Evolutionary conservation across 2,113 vertebrate species (phyloP), one percentile per base, ranked within the genome.

Genomic region (Bos indicus): DNA sequence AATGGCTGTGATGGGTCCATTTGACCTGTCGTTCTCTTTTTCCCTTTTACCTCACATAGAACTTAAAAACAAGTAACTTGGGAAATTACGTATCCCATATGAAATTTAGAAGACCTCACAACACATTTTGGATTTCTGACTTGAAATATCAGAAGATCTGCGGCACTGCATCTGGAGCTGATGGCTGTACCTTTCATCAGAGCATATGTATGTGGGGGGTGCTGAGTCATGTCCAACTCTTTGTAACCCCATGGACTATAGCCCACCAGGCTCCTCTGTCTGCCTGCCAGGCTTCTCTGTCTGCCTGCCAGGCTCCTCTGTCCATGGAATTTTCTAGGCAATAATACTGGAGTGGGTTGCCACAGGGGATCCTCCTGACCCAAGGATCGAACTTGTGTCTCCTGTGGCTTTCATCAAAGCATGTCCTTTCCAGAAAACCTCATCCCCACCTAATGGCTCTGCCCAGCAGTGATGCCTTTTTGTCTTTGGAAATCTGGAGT

Each of bases 101-200:
- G 91, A 95, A 80, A 90, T 57, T 67, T 91, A 86, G 23, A 90
- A 40, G 46, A 83, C 33, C n/a, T 51, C 17, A 52, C 17, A 57
- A 56, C 74, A 43, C 92, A 95, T 23, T 57, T 3, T 12, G 13
- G 30, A 59, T 78, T 48, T 86, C 43, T 89, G 48, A 13, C 7
- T 94, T 94, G 81, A 85, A 93, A 82, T 91, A 54, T 54, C 10
- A 85, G 59, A 95, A 57, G n/a, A 56, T 89, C 30, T 96, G 25
- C 6, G 57, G 57, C 28, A 43, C 7, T 36, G 54, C 2, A 0
- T 57, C 30, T n/a, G 57, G 43, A 23, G 7, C 43, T 74, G 51
- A 5, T 52, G 48, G 23, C 23, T 96, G 12, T 25, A 13, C 2
- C 4, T 86, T 95, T 56, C 26, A 36, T 62, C 5, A 84, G 19